These are phyloP conservation scores for Isurus oxyrinchus DNA, from an alignment of 2,113 vertebrate genomes.

Conservation along the genomic window DNA sequence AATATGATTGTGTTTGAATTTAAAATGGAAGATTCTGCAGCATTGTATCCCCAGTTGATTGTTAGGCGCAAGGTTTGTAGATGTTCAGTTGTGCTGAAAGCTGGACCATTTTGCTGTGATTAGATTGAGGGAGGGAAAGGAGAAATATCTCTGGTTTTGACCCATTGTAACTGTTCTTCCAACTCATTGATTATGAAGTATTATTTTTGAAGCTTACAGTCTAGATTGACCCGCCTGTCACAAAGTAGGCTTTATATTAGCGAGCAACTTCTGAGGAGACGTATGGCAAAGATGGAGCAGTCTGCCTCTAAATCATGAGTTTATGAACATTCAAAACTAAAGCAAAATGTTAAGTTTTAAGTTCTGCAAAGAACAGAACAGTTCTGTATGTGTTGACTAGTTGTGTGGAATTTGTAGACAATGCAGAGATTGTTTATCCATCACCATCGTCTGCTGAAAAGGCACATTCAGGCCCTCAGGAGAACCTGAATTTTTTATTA, in stretches of 20 bases:
- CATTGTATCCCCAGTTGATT: not conserved
- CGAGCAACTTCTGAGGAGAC: not conserved
- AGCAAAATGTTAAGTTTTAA: not conserved
- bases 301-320: not conserved
- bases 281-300: not conserved
- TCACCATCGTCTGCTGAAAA: constrained; percentile 64
- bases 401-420: not conserved
- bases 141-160: not conserved
- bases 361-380: not conserved
- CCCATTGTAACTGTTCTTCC: not conserved
- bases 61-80: not conserved
- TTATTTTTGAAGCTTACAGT: not conserved
- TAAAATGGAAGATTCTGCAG: not conserved
- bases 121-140: not conserved
- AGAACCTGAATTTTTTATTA: constrained; percentile 68
- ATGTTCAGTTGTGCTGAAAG: not conserved
- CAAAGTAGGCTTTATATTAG: not conserved
- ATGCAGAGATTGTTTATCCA: constrained; percentile 22
- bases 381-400: not conserved
- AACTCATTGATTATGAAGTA: not conserved
- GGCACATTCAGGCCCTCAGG: constrained; percentile 65
- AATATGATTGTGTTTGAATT: not conserved
- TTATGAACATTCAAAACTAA: not conserved
- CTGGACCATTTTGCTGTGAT: not conserved
- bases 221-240: not conserved